phyloP scores from a whole-genome alignment of 53 echinoderm and acorn worm species.

The Astropecten irregularis region DNA sequence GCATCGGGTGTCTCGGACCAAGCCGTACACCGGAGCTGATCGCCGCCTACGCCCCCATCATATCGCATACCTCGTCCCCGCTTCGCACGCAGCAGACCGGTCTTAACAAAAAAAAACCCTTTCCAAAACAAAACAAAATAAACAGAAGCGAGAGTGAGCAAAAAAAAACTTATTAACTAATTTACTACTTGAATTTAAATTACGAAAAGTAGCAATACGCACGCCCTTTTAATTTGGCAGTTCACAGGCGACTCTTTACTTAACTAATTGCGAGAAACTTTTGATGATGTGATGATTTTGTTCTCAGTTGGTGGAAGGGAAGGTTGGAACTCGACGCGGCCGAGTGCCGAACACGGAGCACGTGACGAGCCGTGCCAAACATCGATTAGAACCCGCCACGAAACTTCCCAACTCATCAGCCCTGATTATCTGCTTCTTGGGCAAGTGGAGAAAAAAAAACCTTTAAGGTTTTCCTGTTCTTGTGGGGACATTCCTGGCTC shows the following conservation, averaged over 20 bases:
- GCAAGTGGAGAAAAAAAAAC: too few species aligned
- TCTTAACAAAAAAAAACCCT: too few species aligned
- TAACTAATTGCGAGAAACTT: slow-evolving; percentile 40
- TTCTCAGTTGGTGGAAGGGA: not conserved
- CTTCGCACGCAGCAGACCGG: too few species aligned
- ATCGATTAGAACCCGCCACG: not conserved
- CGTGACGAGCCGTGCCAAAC: slow-evolving; percentile 7
- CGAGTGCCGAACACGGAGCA: slow-evolving; percentile 18
- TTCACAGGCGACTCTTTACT: slow-evolving; percentile 33
- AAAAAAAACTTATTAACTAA: slow-evolving; percentile 48
- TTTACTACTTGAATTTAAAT: slow-evolving; percentile 48
- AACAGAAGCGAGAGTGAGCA: not conserved
- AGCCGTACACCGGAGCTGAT: not conserved
- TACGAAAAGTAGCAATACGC: slow-evolving; percentile 37
- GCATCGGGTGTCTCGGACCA: slow-evolving; percentile 40
- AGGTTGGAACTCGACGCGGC: not conserved
- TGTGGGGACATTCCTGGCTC: too few species aligned
- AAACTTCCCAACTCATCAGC: not conserved
- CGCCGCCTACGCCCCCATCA: slow-evolving; percentile 2
- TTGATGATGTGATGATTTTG: not conserved
- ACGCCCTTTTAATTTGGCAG: not conserved
- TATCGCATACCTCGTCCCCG: slow-evolving; percentile 10
- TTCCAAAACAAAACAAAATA: not conserved
- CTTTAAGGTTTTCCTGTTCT: too few species aligned
- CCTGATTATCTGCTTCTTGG: not conserved